Base-by-base conservation (phyloP, 2,113 vertebrate genomes). In the Oceanodroma tethys region DNA sequence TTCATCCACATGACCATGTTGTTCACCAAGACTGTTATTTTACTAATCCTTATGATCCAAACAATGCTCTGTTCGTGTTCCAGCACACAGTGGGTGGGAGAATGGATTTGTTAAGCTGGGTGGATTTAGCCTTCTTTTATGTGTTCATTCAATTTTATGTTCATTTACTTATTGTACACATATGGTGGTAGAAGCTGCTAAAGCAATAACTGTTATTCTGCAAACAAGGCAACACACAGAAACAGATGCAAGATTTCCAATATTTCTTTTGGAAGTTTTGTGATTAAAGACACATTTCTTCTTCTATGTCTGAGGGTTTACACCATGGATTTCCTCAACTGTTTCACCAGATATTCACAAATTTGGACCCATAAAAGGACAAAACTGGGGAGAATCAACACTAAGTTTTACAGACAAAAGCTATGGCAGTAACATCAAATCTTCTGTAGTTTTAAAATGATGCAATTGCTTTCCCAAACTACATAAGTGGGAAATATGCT, bases 151-250 rank as follows among this genome's bases (percentile, higher is more conserved):
- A 94, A 90, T 97, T 97, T 97, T 96, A 92, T 96, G 81, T 97
- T 97, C 93, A 91, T 97, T 97, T 98, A 91, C 94, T 97, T 97
- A 91, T 81, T 97, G 86, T 95, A 92, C 74, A 85, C 95, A 97
- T 97, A 97, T 93, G 96, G 96, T 86, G 29, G 59, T 34, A 79
- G 88, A 98, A 96, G 42, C 71, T 95, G 83, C 88, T 96, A 91
- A 91, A 96, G 90, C 80, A 95, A 68, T 93, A 96, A 91, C 59
- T 56, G 52, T 90, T 96, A 79, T 81, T 84, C 75, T 92, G 50
- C 53, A 96, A 91, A 94, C 43, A 95, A 96, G 65, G 36, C 53
- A 94, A 92, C 56, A 89, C 68, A 14, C 3, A 85, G 75, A 90
- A 95, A 90, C 48, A 90, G 94, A 88, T 86, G 62, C 55, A 88